Conservation (phyloP, 2,113 vertebrate species). For the Gallinago undulata region DNA sequence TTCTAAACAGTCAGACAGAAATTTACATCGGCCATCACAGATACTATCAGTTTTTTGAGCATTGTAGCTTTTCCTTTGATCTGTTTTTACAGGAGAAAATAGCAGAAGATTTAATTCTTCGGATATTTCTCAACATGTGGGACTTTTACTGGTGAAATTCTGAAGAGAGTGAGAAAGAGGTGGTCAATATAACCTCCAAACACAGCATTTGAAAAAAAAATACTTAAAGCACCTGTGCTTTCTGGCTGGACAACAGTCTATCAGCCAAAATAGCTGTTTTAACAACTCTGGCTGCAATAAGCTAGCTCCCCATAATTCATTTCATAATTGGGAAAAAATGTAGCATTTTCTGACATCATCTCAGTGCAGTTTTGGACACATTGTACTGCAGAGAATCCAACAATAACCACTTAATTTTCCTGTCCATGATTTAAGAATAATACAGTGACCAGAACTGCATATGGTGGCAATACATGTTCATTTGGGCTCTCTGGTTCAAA, state of each 20-base stretch:
- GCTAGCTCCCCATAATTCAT: conserved; percentile 65
- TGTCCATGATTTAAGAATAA: conserved; percentile 53
- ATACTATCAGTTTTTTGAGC: background rate
- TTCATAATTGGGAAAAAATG: conserved; percentile 75
- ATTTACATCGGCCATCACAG: background rate
- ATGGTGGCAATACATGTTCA: background rate
- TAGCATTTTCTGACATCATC: conserved; percentile 71
- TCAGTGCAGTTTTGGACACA: conserved; percentile 60
- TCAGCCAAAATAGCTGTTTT: conserved; percentile 63
- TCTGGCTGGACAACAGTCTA: conserved; percentile 59
- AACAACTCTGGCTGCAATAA: conserved; percentile 58
- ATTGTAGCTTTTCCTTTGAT: background rate
- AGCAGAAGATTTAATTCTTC: background rate
- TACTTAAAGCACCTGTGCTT: conserved; percentile 71
- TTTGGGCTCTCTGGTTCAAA: conserved; percentile 38
- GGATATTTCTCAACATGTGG: background rate
- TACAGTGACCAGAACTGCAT: conserved; percentile 6
- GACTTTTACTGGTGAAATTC: background rate
- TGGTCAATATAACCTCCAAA: conserved; percentile 40
- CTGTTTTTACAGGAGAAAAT: background rate
- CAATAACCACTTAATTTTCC: conserved; percentile 62
- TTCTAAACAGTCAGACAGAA: background rate
- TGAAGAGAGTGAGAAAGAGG: background rate
- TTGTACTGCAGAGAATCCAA: conserved; percentile 63
- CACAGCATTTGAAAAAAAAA: background rate